These are phyloP conservation scores for Rousettus leschenaultii DNA, from an alignment of 2,113 vertebrate genomes.

Conservation along the genomic window DNA sequence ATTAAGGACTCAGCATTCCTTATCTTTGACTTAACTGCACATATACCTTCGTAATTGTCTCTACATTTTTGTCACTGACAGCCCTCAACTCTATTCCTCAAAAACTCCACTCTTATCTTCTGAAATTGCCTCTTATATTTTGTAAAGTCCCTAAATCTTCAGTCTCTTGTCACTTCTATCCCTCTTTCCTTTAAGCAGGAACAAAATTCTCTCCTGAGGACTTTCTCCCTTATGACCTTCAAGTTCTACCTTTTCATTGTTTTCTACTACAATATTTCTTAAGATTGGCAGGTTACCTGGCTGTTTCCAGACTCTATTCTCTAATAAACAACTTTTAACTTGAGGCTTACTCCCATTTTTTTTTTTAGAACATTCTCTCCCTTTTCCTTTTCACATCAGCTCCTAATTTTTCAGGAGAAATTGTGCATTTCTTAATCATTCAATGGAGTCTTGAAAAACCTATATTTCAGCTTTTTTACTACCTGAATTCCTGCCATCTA, in stretches of 20 bases:
- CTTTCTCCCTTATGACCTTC: neutral
- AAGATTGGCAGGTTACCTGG: neutral
- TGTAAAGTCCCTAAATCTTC: neutral
- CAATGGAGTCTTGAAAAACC: neutral
- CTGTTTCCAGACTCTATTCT: neutral
- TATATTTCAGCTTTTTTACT: neutral
- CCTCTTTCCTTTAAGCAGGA: neutral
- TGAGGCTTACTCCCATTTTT: neutral
- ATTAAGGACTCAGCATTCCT: neutral
- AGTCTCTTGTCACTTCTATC: neutral
- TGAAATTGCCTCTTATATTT: neutral
- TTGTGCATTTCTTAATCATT: neutral
- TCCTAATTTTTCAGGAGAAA: neutral
- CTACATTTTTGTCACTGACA: neutral
- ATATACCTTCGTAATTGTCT: neutral
- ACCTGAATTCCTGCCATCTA: neutral
- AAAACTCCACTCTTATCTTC: neutral
- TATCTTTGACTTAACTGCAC: neutral
- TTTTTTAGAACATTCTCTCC: neutral
- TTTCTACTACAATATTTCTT: neutral
- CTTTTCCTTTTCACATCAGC: neutral
- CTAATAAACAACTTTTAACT: neutral
- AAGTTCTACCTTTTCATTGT: neutral
- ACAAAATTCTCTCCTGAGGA: neutral
- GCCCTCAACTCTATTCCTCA: neutral